Evolutionary conservation across 2,888 invertebrate species (phyloP), one percentile per base, ranked within the genome.

Genomic region (Ptilodon capucinus): DNA sequence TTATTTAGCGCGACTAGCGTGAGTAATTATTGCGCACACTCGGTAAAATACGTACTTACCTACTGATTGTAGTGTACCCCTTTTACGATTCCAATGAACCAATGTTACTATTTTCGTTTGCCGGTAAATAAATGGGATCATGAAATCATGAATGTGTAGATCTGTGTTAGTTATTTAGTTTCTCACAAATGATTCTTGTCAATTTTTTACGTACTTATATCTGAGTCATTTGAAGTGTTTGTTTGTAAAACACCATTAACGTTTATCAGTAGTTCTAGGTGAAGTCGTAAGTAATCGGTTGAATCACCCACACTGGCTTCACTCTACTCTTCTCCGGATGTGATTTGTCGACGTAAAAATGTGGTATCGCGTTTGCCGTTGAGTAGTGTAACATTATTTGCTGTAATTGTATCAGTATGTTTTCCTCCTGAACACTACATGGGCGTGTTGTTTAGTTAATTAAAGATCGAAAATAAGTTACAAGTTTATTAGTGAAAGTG

Each of bases 281-380:
- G 63, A 67, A 71, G 71, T 71, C 66, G 82, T 82, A 82, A 82
- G 82, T 82, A 82, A 82, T 82, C 81, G 72, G 75, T 80, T 86
- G 86, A 88, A 79, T 88, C 87, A 87, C 76, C 68, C 78, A 77
- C 69, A 60, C 74, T 70, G 64, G 76, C 78, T 76, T 72, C 75
- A 71, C 71, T 73, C 68, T 65, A 54, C 73, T 80, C 79, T 76
- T 72, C 84, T 86, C 86, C 91, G 91, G 91, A 90, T 90, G 86
- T 88, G 90, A 88, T 89, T 89, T 88, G 89, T 86, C 86, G 86
- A 84, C 81, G 80, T 80, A 86, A 88, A 85, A 84, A 85, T 86
- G 88, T 86, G 81, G 82, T 86, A 89, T 90, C 87, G 79, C 80
- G 66, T 78, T 77, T 75, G 81, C 71, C 74, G 76, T 81, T 71